Conservation (phyloP, 1,140 invertebrate species). For the Spodoptera litura region DNA sequence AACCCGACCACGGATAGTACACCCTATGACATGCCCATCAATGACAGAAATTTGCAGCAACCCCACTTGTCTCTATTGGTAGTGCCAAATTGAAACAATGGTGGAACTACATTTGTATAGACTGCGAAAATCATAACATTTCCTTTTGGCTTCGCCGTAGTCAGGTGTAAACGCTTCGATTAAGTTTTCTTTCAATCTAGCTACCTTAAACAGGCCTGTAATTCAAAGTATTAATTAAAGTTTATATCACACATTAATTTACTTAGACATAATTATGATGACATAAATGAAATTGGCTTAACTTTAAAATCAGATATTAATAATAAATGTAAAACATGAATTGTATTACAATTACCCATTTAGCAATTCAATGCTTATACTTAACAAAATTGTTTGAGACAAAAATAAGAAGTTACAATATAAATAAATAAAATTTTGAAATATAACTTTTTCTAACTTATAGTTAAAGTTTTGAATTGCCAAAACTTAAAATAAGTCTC, state of each 20-base stretch:
- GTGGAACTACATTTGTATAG: neutral
- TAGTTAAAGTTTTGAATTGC: conserved; percentile 85
- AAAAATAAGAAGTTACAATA: conserved; percentile 73
- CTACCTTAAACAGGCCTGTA: conserved; percentile 78
- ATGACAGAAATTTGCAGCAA: neutral
- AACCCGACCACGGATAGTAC: conserved; percentile 37
- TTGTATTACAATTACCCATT: conserved; percentile 62
- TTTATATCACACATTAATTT: conserved; percentile 83
- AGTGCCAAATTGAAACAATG: neutral
- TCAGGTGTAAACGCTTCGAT: conserved; percentile 58
- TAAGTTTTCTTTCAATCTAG: conserved; percentile 73
- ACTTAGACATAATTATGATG: conserved; percentile 69
- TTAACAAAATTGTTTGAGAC: conserved; percentile 72
- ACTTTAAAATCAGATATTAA: conserved; percentile 58
- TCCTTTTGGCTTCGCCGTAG: conserved; percentile 35
- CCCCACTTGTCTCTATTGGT: neutral
- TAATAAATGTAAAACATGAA: conserved; percentile 59
- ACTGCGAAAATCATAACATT: conserved; percentile 26
- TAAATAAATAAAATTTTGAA: conserved; percentile 82
- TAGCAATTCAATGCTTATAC: conserved; percentile 71
- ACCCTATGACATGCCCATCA: neutral
- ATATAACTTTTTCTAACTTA: conserved; percentile 84
- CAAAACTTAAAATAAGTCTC: conserved; percentile 86
- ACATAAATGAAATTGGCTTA: conserved; percentile 68
- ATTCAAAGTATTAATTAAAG: conserved; percentile 68